Conservation (phyloP, 30 jellyfish, hydroid and myxozoan genomes). For the Pelagia noctiluca region DNA sequence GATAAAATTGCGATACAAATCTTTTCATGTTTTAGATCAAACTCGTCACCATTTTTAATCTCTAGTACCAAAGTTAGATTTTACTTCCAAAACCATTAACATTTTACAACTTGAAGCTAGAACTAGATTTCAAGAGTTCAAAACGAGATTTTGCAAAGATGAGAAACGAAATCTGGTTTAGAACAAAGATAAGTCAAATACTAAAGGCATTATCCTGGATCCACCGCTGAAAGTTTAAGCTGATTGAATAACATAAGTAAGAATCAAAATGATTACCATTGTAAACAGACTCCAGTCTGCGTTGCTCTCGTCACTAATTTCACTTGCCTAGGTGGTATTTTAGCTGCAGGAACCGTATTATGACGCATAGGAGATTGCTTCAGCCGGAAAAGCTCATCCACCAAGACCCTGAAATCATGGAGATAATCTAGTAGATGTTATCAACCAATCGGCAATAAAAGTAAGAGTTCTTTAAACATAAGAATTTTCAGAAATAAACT, state of each 20-base stretch:
- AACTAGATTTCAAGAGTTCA: too few relatives aligned
- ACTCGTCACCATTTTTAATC: too few relatives aligned
- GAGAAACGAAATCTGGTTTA: not conserved
- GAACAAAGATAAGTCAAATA: not conserved
- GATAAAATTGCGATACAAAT: too few relatives aligned
- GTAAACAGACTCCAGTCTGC: constrained; percentile 55
- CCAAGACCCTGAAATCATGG: constrained; percentile 15
- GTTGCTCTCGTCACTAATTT: constrained; percentile 49
- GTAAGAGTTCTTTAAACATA: not conserved
- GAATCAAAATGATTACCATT: constrained; percentile 15
- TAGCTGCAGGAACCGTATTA: not conserved
- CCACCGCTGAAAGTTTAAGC: not conserved
- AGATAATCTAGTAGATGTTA: not conserved
- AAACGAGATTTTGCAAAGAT: not conserved
- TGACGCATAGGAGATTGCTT: constrained; percentile 2
- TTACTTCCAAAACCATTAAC: too few relatives aligned
- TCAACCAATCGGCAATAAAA: not conserved
- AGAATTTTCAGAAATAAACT: not conserved
- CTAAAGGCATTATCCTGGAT: not conserved
- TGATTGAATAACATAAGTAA: not conserved
- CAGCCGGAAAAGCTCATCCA: constrained; percentile 37
- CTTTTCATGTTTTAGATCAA: too few relatives aligned
- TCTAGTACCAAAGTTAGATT: too few relatives aligned
- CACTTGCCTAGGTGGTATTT: not conserved
- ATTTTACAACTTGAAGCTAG: too few relatives aligned